Percentiles rank a stretch among this genome's conserved stretches.
These are phyloP conservation scores for Galerucella calmariensis DNA, from an alignment of 2,888 invertebrate species.

Conservation along the genomic window DNA sequence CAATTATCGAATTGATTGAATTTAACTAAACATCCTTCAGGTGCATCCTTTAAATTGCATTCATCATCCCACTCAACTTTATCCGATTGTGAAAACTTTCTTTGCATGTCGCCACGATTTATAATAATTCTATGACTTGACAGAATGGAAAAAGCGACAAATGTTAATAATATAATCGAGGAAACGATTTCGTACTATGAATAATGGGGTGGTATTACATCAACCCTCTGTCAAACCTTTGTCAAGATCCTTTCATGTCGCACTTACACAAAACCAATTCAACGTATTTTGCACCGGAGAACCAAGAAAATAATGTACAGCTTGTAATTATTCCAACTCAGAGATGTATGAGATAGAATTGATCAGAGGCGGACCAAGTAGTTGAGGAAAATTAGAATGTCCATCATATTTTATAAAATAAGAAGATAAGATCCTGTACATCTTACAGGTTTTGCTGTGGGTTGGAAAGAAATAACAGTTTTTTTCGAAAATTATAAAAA, in stretches of 20 bases:
- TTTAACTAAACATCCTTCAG: too few relatives aligned
- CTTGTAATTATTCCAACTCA: slow-evolving; percentile 25
- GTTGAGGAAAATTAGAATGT: too few relatives aligned
- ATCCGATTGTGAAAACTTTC: too few relatives aligned
- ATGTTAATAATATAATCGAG: background rate
- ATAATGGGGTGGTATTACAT: background rate
- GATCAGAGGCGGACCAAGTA: slow-evolving; percentile 1
- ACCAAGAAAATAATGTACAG: slow-evolving; percentile 20
- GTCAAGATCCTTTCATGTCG: slow-evolving; percentile 9
- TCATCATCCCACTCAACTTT: too few relatives aligned
- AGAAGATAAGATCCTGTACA: too few relatives aligned
- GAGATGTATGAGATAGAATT: slow-evolving; percentile 16
- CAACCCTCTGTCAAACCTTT: background rate
- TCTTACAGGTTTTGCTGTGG: too few relatives aligned
- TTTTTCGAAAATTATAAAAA: too few relatives aligned
- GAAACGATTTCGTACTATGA: background rate
- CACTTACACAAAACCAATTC: slow-evolving; percentile 25
- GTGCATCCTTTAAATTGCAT: too few relatives aligned
- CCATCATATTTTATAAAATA: too few relatives aligned
- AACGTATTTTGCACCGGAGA: background rate
- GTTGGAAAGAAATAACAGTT: too few relatives aligned
- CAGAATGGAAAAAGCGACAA: too few relatives aligned
- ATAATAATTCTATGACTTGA: background rate
- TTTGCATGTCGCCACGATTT: background rate
- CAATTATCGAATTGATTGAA: too few relatives aligned